These are phyloP conservation scores for Ennomos quercinarius DNA, from an alignment of 2,888 invertebrate species.

Conservation along the genomic window DNA sequence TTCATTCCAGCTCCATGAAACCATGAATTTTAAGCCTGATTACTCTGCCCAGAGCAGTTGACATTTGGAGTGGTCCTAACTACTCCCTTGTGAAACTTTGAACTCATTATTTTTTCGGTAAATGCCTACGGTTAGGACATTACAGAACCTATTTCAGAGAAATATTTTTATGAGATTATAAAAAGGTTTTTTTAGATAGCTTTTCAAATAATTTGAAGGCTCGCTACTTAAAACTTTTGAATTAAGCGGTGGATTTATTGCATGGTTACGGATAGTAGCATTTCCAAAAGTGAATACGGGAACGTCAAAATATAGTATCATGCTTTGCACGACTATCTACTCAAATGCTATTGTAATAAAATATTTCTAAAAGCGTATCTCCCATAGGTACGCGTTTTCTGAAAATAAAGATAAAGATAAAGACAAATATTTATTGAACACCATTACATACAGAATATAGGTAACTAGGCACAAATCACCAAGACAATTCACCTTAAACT, in stretches of 20 bases:
- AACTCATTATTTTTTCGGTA: slow-evolving; percentile 32
- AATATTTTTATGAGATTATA: background rate
- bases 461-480: too few relatives aligned
- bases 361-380: too few relatives aligned
- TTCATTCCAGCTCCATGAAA: slow-evolving; percentile 46
- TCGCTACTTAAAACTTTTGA: background rate
- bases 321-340: too few relatives aligned
- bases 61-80: slow-evolving; percentile 50
- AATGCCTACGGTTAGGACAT: slow-evolving; percentile 23
- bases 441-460: too few relatives aligned
- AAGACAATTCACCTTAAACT: too few relatives aligned
- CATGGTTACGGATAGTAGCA: too few relatives aligned
- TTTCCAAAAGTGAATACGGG: too few relatives aligned
- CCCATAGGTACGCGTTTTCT: too few relatives aligned
- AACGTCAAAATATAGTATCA: too few relatives aligned
- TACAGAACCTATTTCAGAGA: slow-evolving; percentile 15
- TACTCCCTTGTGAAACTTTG: slow-evolving; percentile 51
- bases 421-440: too few relatives aligned
- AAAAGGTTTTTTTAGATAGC: background rate
- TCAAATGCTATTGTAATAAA: too few relatives aligned
- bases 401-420: too few relatives aligned
- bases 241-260: background rate
- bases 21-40: slow-evolving; percentile 57
- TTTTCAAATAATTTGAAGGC: slow-evolving; percentile 1
- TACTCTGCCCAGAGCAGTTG: slow-evolving; percentile 52